Base-by-base conservation (phyloP, 2,888 invertebrate species). In the Chaitophorus viminalis region DNA sequence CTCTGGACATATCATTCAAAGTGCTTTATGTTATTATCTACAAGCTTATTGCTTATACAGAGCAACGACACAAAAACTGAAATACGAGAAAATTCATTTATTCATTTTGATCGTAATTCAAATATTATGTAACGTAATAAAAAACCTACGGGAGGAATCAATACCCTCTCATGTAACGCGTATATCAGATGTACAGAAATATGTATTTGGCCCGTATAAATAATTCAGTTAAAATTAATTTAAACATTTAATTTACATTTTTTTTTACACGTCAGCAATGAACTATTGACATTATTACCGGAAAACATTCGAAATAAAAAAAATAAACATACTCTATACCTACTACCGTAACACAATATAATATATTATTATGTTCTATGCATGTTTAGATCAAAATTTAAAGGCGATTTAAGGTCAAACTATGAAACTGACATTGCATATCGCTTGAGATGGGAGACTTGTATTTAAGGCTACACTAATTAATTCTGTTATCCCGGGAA, bases 221-320 rank as follows among this genome's bases (percentile, higher is more conserved):
- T 68, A 68, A 68, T 68, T 68, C 68, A 29, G n/a, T 68, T 29
- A n/a, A 68, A 68, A 68, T 29, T n/a, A 68, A n/a, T 68, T 1
- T 36, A 18, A 72, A 36, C 21, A 21, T 72, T 72, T 21, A 33
- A 72, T 72, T 72, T 72, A 36, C 72, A 72, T 72, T 72, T 72
- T 18, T 29, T 68, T 60, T 25, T 25, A 17, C 17, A 31, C 31
- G 70, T 31, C 31, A 17, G 17, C 72, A 31, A 70, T 70, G 70
- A 70, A 70, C 72, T 72, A 33, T 68, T 72, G 72, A 72, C 72
- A 72, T 72, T 70, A 70, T 70, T 36, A 72, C 72, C 72, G 72
- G 72, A 72, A 72, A 72, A 72, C 72, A 21, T 33, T 17, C 5
- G 0, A 72, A 72, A 36, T 72, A 21, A 72, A 72, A 33, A 72